Percentiles rank a stretch among this genome's conserved stretches.
phyloP scores from a whole-genome alignment of 2,888 invertebrate genomes.

The Villa cingulata region DNA sequence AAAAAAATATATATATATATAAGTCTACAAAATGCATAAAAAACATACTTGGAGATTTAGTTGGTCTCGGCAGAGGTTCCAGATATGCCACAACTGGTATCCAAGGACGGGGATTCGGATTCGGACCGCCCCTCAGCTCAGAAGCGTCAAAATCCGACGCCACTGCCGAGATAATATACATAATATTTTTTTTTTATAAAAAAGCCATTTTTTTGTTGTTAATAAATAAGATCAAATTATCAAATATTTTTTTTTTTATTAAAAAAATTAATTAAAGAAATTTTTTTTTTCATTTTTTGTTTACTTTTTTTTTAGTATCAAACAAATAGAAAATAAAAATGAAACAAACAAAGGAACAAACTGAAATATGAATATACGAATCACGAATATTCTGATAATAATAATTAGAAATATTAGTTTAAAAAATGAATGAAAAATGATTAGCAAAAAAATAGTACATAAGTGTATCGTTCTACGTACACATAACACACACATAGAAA shows the following conservation, averaged over 20 bases:
- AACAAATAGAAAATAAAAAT: too few species aligned
- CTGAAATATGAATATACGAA: too few species aligned
- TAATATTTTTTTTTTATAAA: not conserved
- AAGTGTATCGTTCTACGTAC: too few species aligned
- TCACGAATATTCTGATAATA: too few species aligned
- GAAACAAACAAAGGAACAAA: too few species aligned
- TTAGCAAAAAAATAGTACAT: too few species aligned
- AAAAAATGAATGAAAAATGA: too few species aligned
- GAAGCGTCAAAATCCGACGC: conserved; percentile 28
- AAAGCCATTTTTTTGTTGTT: not conserved
- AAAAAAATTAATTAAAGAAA: too few species aligned
- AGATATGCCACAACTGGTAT: conserved; percentile 34
- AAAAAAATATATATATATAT: too few species aligned
- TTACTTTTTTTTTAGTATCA: not conserved
- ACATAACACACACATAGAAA: too few species aligned
- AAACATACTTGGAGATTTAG: conserved; percentile 36
- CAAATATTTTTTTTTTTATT: not conserved
- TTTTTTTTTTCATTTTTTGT: not conserved
- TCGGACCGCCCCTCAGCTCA: conserved; percentile 23
- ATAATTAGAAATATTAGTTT: too few species aligned
- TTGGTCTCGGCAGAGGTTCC: conserved; percentile 36
- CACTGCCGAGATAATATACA: conserved; percentile 26
- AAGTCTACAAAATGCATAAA: not conserved
- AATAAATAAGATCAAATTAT: too few species aligned
- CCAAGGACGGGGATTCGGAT: conserved; percentile 26